phyloP scores from a whole-genome alignment of 2,888 invertebrate species.

The Drosophila paramelanica region DNA sequence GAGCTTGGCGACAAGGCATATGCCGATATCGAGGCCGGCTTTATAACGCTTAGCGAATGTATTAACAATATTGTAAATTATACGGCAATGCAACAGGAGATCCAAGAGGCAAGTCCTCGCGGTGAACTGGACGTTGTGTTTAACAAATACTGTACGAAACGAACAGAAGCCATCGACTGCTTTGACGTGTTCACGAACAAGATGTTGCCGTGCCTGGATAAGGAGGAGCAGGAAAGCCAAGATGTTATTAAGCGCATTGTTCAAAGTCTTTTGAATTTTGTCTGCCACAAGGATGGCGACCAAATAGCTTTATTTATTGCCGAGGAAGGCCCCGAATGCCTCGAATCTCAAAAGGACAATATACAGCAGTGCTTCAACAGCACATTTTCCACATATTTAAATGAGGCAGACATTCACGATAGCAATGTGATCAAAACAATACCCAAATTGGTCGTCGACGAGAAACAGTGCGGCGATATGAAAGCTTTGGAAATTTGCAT shows the following conservation, averaged over 20 bases:
- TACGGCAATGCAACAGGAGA: slow-evolving; percentile 87
- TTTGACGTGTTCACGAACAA: slow-evolving; percentile 87
- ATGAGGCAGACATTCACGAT: slow-evolving; percentile 84
- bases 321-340: slow-evolving; percentile 92
- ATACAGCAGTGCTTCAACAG: slow-evolving; percentile 88
- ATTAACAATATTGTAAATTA: slow-evolving; percentile 87
- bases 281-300: slow-evolving; percentile 93
- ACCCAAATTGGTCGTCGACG: slow-evolving; percentile 87
- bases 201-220: slow-evolving; percentile 88
- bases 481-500: slow-evolving; percentile 78
- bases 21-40: slow-evolving; percentile 85
- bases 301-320: slow-evolving; percentile 93
- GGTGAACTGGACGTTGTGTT: slow-evolving; percentile 90
- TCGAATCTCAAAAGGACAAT: slow-evolving; percentile 87
- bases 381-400: slow-evolving; percentile 86
- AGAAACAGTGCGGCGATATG: slow-evolving; percentile 84
- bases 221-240: slow-evolving; percentile 87
- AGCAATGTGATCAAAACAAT: slow-evolving; percentile 85
- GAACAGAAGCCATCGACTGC: slow-evolving; percentile 85
- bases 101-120: slow-evolving; percentile 89
- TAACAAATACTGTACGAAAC: slow-evolving; percentile 90
- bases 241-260: slow-evolving; percentile 89
- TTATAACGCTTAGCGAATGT: slow-evolving; percentile 86
- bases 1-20: slow-evolving; percentile 86
- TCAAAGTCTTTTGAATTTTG: slow-evolving; percentile 89